Evolutionary conservation across 2,113 vertebrate genomes (phyloP).

Genomic region (Calyptomena viridis): DNA sequence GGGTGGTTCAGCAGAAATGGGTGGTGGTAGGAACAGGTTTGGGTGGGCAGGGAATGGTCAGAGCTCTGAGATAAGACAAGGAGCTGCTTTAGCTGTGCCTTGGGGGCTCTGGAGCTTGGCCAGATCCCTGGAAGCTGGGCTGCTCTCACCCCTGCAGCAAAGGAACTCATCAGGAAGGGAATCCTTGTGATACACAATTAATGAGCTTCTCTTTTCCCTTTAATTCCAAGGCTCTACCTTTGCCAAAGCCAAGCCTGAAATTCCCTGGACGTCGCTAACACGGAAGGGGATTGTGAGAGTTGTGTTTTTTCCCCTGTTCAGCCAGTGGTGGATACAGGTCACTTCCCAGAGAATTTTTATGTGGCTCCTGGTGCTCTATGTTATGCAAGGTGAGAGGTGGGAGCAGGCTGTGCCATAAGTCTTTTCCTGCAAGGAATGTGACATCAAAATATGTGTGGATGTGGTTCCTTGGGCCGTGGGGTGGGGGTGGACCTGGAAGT

Average conservation of each 20-base stretch:
- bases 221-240: conserved; percentile 89
- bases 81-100: not conserved
- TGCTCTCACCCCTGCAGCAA: not conserved
- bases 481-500: not conserved
- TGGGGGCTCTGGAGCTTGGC: rapidly evolving
- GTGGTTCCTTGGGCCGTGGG: not conserved
- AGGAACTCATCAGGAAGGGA: rapidly evolving
- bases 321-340: conserved; percentile 96
- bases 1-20: not conserved
- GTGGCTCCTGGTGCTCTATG: conserved; percentile 89
- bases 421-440: not conserved
- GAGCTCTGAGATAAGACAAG: rapidly evolving
- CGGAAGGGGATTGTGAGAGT: conserved; percentile 94
- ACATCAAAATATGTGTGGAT: not conserved
- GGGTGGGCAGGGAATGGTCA: not conserved
- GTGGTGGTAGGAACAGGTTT: rapidly evolving
- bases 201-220: not conserved
- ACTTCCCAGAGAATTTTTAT: conserved; percentile 88
- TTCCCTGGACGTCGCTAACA: conserved; percentile 91
- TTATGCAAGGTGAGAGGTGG: conserved; percentile 86
- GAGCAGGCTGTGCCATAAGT: not conserved
- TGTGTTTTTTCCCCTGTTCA: conserved; percentile 92
- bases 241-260: conserved; percentile 96
- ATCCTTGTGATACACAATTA: not conserved
- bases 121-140: not conserved